Base-by-base conservation (phyloP, 2,888 invertebrate genomes). In the Drosophila neotestacea region DNA sequence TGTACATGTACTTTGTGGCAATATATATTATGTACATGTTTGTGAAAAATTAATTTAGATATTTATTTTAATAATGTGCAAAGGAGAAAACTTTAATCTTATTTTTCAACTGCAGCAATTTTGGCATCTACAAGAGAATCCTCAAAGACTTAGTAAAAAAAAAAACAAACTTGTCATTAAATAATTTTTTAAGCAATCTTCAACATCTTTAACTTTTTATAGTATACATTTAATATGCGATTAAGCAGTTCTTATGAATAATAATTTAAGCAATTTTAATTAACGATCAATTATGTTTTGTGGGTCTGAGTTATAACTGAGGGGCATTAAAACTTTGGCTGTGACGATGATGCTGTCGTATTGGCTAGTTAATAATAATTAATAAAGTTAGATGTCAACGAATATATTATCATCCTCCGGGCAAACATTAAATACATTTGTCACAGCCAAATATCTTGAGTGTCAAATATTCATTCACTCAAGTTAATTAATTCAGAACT, bases 401-500 rank as follows among this genome's bases (percentile, higher is more conserved):
- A 46, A 47, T 47, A 46, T 11, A 28, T 11, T 38, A 38, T 16
- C 46, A 38, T 46, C 27, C 27, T 28, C 13, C 28, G 22, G 56
- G 11, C 46, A 56, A 56, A 56, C 11, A 56, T 38, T 5, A 56
- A 56, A 46, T 59, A 46, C 28, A 58, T 38, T 64, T 46, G 13
- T 39, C 28, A 65, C 42, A 27, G 36, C 13, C 32, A 13, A 51
- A 51, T 68, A 34, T 42, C 41, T 55, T 36, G 10, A 13, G 13
- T 60, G 55, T 54, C 60, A 60, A 41, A 50, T 55, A 47, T 41
- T 27, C 30, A 27, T 38, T 36, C 38, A 36, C 36, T 48, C 54
- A 38, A 69, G 28, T 60, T 69, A 71, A 54, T 70, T 58, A 39
- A 38, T 34, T n/a, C 55, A 32, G 11, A 54, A 42, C 54, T 54